Evolutionary conservation across 92 coral and sea anemone genomes (phyloP).

Genomic region (Paramuricea clavata): DNA sequence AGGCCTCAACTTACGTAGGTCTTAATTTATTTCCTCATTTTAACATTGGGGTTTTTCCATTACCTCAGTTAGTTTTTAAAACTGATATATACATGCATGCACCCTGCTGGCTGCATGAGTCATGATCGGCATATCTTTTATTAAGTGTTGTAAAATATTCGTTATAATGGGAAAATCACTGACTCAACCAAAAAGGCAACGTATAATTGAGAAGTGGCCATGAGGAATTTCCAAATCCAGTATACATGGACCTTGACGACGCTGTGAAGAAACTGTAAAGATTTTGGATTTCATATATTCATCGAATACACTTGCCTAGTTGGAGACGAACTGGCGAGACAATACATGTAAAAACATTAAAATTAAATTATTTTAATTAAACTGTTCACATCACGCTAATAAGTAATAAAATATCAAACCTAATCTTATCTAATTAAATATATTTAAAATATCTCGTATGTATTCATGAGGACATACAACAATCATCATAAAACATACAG

Average conservation of each 20-base stretch:
- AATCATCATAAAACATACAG: neutral
- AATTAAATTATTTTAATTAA: conserved; percentile 2
- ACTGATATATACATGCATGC: too few species aligned
- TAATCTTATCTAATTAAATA: neutral
- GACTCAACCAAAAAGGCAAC: neutral
- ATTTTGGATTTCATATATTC: neutral
- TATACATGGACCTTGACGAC: neutral
- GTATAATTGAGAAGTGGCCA: neutral
- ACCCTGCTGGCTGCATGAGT: too few species aligned
- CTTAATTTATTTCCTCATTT: too few species aligned
- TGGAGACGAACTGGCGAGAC: conserved; percentile 23
- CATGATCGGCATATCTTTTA: too few species aligned
- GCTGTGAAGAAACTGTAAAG: neutral
- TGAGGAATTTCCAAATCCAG: neutral
- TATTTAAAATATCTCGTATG: conserved; percentile 4
- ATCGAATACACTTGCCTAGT: neutral
- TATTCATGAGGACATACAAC: neutral
- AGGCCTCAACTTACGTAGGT: too few species aligned
- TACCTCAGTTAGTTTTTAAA: too few species aligned
- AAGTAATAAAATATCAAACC: conserved; percentile 18
- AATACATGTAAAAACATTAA: conserved; percentile 4
- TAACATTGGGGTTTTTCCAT: too few species aligned
- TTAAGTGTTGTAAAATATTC: neutral
- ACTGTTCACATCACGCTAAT: conserved; percentile 22
- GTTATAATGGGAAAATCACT: neutral